These are phyloP conservation scores for Clarias magur DNA, from an alignment of 2,113 vertebrate genomes.

Conservation along the genomic window DNA sequence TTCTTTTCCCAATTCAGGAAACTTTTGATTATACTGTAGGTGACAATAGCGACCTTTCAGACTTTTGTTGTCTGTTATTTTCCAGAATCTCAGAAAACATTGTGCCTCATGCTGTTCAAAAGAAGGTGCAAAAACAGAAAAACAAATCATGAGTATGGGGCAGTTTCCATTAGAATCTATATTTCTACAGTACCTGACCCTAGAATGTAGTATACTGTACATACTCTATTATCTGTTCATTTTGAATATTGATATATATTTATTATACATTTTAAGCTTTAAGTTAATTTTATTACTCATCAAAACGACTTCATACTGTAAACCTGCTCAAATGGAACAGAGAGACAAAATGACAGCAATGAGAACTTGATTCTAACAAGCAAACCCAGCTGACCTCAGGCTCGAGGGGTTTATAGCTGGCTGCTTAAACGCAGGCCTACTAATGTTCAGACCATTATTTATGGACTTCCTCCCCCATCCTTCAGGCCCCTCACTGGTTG, in stretches of 20 bases:
- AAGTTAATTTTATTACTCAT: background rate
- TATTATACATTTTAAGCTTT: background rate
- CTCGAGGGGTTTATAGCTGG: background rate
- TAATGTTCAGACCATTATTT: background rate
- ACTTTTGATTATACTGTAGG: background rate
- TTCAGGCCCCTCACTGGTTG: constrained; percentile 8
- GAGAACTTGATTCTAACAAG: background rate
- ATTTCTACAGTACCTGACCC: background rate
- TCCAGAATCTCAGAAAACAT: background rate
- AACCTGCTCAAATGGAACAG: background rate
- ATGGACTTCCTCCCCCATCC: background rate
- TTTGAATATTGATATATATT: background rate
- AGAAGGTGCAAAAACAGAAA: background rate
- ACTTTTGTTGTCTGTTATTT: background rate
- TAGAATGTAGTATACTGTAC: background rate
- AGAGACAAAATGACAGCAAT: background rate
- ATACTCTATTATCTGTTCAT: background rate
- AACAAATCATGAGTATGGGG: background rate
- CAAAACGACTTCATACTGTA: background rate
- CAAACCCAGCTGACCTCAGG: background rate
- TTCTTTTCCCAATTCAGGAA: background rate
- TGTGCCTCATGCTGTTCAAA: background rate
- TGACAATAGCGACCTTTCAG: background rate
- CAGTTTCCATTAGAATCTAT: background rate
- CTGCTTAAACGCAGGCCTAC: background rate